Percentiles rank a stretch among this genome's conserved stretches.
These are phyloP conservation scores for Stercorarius parasiticus DNA, from an alignment of 2,113 vertebrate species.

Conservation along the genomic window DNA sequence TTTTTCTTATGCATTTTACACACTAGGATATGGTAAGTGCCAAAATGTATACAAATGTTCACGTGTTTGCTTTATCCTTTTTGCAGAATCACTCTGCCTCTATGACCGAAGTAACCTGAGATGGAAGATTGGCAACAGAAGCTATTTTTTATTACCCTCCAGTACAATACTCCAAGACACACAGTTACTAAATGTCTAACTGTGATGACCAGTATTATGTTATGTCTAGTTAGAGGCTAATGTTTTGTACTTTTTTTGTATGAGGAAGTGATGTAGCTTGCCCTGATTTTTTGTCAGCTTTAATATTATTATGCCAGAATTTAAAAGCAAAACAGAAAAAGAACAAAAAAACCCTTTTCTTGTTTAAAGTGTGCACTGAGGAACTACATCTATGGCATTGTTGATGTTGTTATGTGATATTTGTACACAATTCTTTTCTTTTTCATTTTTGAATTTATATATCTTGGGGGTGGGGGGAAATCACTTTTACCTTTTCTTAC, in stretches of 20 bases:
- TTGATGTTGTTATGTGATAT: conserved; percentile 94
- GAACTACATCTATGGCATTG: conserved; percentile 81
- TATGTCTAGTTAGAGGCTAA: conserved; percentile 92
- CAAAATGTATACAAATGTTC: neutral
- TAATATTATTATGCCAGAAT: conserved; percentile 88
- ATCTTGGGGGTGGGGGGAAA: conserved; percentile 41
- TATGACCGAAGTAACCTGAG: conserved; percentile 99
- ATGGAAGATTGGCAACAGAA: conserved; percentile 73
- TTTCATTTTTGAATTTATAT: conserved; percentile 77
- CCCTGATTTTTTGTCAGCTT: conserved; percentile 85
- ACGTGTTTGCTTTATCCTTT: conserved; percentile 36
- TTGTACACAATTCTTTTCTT: conserved; percentile 87
- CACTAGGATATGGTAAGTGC: neutral
- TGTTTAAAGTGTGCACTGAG: conserved; percentile 85
- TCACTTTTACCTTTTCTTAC: conserved; percentile 74
- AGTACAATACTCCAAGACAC: conserved; percentile 89
- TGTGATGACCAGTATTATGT: conserved; percentile 89
- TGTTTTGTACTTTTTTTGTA: conserved; percentile 99
- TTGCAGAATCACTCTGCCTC: conserved; percentile 96
- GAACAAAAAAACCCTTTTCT: conserved; percentile 67
- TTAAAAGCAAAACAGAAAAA: conserved; percentile 72
- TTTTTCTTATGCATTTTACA: neutral
- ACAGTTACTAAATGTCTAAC: conserved; percentile 86
- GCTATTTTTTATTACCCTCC: conserved; percentile 86
- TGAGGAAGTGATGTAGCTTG: conserved; percentile 94